A percentile compares a stretch with the other conserved stretches of the same genome.
Evolutionary conservation across 2,113 vertebrate genomes (phyloP).

Genomic region (Neotragus pygmaeus): DNA sequence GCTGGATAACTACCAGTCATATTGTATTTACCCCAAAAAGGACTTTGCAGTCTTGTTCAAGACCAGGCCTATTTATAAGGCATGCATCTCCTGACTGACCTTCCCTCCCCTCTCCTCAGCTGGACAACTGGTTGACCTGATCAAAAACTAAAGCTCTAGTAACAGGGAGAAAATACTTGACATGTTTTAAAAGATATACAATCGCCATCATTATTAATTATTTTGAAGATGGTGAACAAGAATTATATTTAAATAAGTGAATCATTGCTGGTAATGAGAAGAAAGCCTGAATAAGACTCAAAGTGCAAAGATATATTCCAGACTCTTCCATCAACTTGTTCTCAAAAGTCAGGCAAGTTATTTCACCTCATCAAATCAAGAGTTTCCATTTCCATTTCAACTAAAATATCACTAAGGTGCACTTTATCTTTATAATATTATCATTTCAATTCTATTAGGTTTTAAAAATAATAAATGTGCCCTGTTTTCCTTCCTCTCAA

Average conservation of each 20-base stretch:
- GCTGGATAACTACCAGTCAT: neutral
- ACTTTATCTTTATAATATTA: slow-evolving; percentile 16
- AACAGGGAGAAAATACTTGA: neutral
- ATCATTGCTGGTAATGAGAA: neutral
- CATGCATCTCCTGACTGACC: neutral
- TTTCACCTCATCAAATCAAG: neutral
- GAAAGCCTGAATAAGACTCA: neutral
- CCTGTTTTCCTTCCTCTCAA: neutral
- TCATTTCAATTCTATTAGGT: slow-evolving; percentile 1
- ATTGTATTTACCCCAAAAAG: neutral
- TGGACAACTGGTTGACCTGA: neutral
- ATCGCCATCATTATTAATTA: neutral
- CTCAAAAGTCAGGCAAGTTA: neutral
- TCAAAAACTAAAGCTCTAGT: neutral
- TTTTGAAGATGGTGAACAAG: neutral
- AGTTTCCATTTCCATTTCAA: neutral
- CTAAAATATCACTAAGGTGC: neutral
- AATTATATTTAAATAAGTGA: neutral
- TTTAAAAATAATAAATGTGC: neutral
- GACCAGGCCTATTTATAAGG: neutral
- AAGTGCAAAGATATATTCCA: neutral
- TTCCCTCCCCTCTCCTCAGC: neutral
- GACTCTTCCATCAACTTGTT: neutral
- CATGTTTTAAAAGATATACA: neutral
- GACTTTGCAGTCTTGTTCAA: neutral